Conservation (phyloP, 2,888 invertebrate species). For the Athalia rosae region DNA sequence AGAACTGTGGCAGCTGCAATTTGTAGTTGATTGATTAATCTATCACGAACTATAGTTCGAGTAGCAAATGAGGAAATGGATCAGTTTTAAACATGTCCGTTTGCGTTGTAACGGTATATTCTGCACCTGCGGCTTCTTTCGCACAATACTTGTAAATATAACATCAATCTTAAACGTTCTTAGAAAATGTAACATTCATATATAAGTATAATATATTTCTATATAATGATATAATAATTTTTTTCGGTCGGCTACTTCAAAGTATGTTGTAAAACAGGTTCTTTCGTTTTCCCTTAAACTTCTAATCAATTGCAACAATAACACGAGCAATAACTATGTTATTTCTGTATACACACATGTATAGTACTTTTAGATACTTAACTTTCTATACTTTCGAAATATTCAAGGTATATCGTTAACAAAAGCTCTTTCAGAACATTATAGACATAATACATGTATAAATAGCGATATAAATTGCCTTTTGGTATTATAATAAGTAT, state of each 20-base stretch:
- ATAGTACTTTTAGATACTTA: slow-evolving; percentile 4
- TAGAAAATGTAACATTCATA: slow-evolving; percentile 10
- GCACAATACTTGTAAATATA: not conserved
- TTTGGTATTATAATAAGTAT: slow-evolving; percentile 19
- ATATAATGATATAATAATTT: slow-evolving; percentile 11
- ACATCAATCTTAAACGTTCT: not conserved
- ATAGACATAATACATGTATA: slow-evolving; percentile 3
- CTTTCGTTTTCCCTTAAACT: not conserved
- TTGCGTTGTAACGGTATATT: too few species aligned
- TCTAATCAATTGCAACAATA: slow-evolving; percentile 14
- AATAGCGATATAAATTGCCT: slow-evolving; percentile 15
- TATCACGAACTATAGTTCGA: too few species aligned
- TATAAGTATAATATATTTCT: not conserved
- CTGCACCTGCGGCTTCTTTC: too few species aligned
- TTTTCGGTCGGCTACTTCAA: slow-evolving; percentile 3
- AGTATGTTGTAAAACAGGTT: slow-evolving; percentile 25
- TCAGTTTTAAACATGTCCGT: too few species aligned
- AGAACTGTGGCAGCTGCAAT: too few species aligned
- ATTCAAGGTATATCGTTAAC: slow-evolving; percentile 32
- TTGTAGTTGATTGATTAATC: too few species aligned
- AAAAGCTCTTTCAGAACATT: slow-evolving; percentile 37
- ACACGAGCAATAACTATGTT: not conserved
- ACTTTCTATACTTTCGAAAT: slow-evolving; percentile 26
- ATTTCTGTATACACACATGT: slow-evolving; percentile 18
- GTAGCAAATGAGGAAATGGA: too few species aligned